Evolutionary conservation across 2,797 vertebrate genomes (phyloP), one percentile per base, ranked within the genome.

Genomic region (Bovichtus variegatus): DNA sequence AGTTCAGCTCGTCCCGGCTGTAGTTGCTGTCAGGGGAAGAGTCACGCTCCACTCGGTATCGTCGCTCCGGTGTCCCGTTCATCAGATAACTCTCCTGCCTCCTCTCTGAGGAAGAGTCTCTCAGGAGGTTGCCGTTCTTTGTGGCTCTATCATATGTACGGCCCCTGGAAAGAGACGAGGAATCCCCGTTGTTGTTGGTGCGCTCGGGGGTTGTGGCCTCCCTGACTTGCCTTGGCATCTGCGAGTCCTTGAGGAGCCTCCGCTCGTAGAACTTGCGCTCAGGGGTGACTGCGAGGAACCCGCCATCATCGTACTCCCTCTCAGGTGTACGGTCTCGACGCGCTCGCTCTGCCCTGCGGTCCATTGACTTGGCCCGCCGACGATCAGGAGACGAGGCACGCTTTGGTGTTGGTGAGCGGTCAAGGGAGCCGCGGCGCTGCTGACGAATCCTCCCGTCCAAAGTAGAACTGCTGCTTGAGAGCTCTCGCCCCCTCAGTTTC

Each of bases 271-370:
- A 80, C 53, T 88, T 93, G 43, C 93, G 91, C 25, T 96, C 94
- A 3, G 94, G 95, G 7, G 94, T 95, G 79, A 88, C 88, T 0
- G 89, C 50, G 43, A 95, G 93, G 82, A 94, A 94, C 9, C 94
- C 94, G n/a, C 94, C 94, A 3, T 94, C 93, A 10, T 94, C 94
- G 2, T 65, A 64, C 31, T 94, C 94, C 81, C 84, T 89, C 90
- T 98, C 97, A 0, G 97, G 97, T 0, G 97, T 98, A 61, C 94
- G 94, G 63, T 97, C 96, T 13, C 96, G 92, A 6, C 83, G 89
- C 2, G 83, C 86, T 51, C 92, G 89, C 34, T 94, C 94, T 9
- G 89, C 91, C 86, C 94, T 86, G 74, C 96, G 93, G 84, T 96
- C 96, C 94, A 96, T 90, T 0, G 96, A 96, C 88, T 96, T 96